Evolutionary conservation across 64 coral and sea anemone species (phyloP), one percentile per base, ranked within the genome.

Genomic region (Stylophora pistillata): DNA sequence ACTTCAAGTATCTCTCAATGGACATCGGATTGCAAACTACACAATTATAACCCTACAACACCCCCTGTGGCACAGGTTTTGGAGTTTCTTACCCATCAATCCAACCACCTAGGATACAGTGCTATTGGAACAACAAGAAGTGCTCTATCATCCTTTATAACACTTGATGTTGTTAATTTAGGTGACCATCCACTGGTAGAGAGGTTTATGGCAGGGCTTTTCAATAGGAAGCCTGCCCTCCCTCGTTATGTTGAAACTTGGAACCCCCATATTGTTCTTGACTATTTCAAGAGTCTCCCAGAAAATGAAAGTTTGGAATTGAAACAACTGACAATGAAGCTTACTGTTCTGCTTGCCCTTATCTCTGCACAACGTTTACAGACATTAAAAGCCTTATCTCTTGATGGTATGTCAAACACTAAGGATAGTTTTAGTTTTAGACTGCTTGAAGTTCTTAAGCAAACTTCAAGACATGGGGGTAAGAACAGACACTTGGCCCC

Each of bases 261-360:
- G 88, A 37, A 79, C 47, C 88, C 78, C 41, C 88, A 74, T 56
- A 74, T 68, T 29, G 76, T 90, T 1, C 18, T 81, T 12, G 55
- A 62, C 52, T 65, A 80, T 21, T 28, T 89, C 20, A 66, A 78
- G 32, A 21, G 52, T 13, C 70, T 55, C 5, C 88, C 88, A 27
- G 69, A 59, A 30, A 58, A 14, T 25, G 57, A 74, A 26, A 77
- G 33, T 30, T 29, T 90, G 76, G 25, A 61, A 28, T 47, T 80
- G 20, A 89, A 89, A 37, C 74, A 79, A 72, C 59, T 90, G 37
- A 90, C 88, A 20, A 34, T 81, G 64, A 90, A 90, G 58, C 53
- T 91, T 47, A 26, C 79, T 56, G 68, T 85, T 55, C 20, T 91
- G n/a, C 74, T 85, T 79, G 71, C 78, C n/a, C 47, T 91, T 27